Base-by-base conservation (phyloP, 2,113 vertebrate species). In the Dryoscopus gambensis region DNA sequence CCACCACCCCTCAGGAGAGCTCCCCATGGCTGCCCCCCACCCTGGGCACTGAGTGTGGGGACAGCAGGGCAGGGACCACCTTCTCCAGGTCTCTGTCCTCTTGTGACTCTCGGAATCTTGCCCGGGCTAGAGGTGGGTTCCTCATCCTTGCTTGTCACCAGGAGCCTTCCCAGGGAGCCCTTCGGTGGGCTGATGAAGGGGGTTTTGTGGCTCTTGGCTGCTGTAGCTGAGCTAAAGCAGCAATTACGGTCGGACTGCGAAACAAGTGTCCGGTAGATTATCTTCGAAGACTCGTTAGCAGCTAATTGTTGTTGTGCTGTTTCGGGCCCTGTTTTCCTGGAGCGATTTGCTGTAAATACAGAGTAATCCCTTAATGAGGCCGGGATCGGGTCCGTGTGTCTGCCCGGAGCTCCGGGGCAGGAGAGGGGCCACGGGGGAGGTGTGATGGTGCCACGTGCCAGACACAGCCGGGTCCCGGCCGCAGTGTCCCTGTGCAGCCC, bases 241-340 rank as follows among this genome's bases (percentile, higher is more conserved):
- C 89, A 81, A 84, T 97, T 95, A 81, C 1, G 31, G 46, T 16
- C 33, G 40, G 37, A n/a, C 77, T 39, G 69, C 37, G 64, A 10
- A 56, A 19, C 80, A 19, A 94, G 92, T 42, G 87, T 89, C 90
- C 75, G 0, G 71, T 42, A 62, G 71, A 63, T 93, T 84, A 85
- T 83, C 84, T 65, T 0, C 3, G 71, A n/a, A 75, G 77, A 30
- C 64, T 91, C 25, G 44, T 94, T 95, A 88, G 87, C 67, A 42
- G 95, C 86, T 93, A 80, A 87, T 91, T 96, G 90, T 91, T 55
- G 63, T 27, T n/a, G 39, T 31, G 13, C 65, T n/a, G 69, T 69
- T 60, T 42, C 10, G 3, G 90, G 87, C 37, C 13, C 10, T 62
- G 55, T 69, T 90, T 80, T 84, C 90, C 83, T 52, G 75, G 28